Percentiles rank a stretch among this genome's conserved stretches.
Conservation (phyloP, 2,113 vertebrate species). For the Anhinga rufa region DNA sequence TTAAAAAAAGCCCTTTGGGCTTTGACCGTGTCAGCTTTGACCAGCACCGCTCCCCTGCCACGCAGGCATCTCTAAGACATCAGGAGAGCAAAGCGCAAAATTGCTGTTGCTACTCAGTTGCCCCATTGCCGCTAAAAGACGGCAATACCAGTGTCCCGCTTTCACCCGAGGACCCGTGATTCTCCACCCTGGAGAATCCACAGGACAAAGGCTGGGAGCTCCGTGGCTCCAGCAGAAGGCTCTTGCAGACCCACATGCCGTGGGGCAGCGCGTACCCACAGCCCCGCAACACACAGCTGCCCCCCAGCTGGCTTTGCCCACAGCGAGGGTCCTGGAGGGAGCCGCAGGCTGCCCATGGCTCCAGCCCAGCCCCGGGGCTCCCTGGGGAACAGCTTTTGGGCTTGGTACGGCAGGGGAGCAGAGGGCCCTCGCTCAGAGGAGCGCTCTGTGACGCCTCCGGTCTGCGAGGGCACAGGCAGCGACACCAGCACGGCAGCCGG, state of each 20-base stretch:
- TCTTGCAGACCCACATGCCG: not conserved
- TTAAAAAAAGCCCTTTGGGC: not conserved
- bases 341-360: not conserved
- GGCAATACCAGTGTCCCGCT: not conserved
- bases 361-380: not conserved
- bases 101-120: not conserved
- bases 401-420: not conserved
- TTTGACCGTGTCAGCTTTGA: too few relatives aligned
- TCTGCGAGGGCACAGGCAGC: not conserved
- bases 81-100: not conserved
- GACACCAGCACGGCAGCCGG: accelerated
- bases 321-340: accelerated
- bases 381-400: not conserved
- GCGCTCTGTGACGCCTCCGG: accelerated
- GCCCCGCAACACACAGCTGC: not conserved
- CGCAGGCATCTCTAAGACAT: not conserved
- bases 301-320: not conserved
- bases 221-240: not conserved
- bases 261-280: accelerated
- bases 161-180: not conserved
- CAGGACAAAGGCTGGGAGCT: not conserved
- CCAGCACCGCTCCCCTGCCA: not conserved
- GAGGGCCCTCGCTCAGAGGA: not conserved
- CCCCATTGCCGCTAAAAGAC: too few relatives aligned
- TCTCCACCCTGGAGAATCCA: not conserved